phyloP scores from a whole-genome alignment of 1,140 invertebrate species.

The Drosophila nigrodunni region DNA sequence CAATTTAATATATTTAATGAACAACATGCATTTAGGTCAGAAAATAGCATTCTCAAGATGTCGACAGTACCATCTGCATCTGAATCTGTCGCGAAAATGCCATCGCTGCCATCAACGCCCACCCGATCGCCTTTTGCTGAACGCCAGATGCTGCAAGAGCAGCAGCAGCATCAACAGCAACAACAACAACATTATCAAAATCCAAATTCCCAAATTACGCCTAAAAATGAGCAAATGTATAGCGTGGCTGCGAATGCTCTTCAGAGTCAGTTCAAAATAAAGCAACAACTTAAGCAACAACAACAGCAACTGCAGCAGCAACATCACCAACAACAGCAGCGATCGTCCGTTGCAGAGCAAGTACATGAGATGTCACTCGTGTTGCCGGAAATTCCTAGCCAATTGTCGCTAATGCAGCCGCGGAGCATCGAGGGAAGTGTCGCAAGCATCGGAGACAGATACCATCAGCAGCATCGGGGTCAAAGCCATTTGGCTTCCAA shows the following conservation, averaged over 20 bases:
- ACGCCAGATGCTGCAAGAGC: not conserved
- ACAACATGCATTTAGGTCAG: slow-evolving; percentile 12
- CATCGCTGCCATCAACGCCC: not conserved
- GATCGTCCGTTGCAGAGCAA: not conserved
- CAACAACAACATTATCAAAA: slow-evolving; percentile 22
- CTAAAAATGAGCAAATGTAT: slow-evolving; percentile 19
- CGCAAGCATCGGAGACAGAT: not conserved
- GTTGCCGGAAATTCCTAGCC: not conserved
- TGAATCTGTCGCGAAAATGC: not conserved
- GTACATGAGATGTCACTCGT: not conserved
- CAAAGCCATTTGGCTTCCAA: not conserved
- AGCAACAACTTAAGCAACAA: slow-evolving; percentile 54
- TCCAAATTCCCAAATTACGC: too few relatives aligned
- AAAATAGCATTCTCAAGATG: slow-evolving; percentile 4
- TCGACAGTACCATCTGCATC: slow-evolving; percentile 9
- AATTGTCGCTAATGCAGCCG: not conserved
- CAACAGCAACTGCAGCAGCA: slow-evolving; percentile 22
- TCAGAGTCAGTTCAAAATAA: slow-evolving; percentile 66
- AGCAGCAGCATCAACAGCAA: not conserved
- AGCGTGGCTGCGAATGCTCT: slow-evolving; percentile 46
- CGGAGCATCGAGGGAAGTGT: not conserved
- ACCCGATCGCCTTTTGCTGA: slow-evolving; percentile 1
- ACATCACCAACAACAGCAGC: slow-evolving; percentile 26
- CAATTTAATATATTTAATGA: not conserved
- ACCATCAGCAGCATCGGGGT: not conserved